These are phyloP conservation scores for Florisuga fusca DNA, from an alignment of 2,797 vertebrate species.

Conservation along the genomic window DNA sequence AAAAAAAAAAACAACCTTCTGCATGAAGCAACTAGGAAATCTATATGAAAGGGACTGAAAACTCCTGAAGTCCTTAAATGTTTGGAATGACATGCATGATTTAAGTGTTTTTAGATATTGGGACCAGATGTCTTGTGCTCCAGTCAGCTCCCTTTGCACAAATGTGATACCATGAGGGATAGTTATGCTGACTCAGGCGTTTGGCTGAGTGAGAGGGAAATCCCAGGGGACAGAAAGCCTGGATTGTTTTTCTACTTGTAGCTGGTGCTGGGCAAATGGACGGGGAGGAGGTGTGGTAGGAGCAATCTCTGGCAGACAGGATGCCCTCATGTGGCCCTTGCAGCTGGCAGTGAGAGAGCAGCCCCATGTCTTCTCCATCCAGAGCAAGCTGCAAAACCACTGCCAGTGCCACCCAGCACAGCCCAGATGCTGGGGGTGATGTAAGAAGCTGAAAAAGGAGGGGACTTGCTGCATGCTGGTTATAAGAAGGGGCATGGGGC, in stretches of 20 bases:
- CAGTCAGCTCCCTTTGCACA: not conserved
- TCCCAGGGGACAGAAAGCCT: not conserved
- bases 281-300: conserved; percentile 7
- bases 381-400: not conserved
- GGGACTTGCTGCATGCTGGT: not conserved
- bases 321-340: conserved; percentile 27
- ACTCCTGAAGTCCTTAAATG: conserved; percentile 56
- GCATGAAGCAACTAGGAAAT: not conserved
- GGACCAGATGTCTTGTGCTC: conserved; percentile 60
- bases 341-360: not conserved
- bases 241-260: conserved; percentile 37
- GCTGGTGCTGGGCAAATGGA: not conserved
- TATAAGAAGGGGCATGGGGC: not conserved
- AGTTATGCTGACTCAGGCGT: conserved; percentile 36
- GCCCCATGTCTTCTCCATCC: rapidly evolving
- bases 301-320: not conserved
- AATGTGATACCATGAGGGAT: conserved; percentile 29
- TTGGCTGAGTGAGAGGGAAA: conserved; percentile 34
- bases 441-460: not conserved
- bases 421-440: rapidly evolving
- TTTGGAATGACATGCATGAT: conserved; percentile 64
- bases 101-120: conserved; percentile 68
- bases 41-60: conserved; percentile 39
- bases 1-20: conserved; percentile 32
- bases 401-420: not conserved